phyloP scores from a whole-genome alignment of 2,113 vertebrate genomes.

The Menidia beryllina region DNA sequence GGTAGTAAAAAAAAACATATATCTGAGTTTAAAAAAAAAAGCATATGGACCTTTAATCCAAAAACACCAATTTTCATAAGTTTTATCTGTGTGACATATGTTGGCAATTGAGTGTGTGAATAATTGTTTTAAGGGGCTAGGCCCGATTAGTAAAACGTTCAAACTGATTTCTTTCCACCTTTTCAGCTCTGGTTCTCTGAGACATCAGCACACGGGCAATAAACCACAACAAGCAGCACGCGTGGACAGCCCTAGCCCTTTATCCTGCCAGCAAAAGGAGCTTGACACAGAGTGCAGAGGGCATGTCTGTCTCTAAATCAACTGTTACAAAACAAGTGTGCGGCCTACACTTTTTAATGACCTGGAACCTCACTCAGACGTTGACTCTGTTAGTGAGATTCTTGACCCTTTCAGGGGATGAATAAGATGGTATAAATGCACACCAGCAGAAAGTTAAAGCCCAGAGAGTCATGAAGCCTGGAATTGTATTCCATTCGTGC shows the following conservation, averaged over 20 bases:
- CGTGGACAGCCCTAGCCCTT: constrained; percentile 55
- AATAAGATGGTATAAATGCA: not conserved
- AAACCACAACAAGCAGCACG: constrained; percentile 64
- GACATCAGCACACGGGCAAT: constrained; percentile 56
- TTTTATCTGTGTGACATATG: not conserved
- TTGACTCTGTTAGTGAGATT: constrained; percentile 5
- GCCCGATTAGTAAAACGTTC: constrained; percentile 10
- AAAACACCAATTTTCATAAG: not conserved
- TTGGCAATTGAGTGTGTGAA: not conserved
- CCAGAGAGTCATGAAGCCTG: not conserved
- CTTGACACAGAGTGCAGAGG: constrained; percentile 59
- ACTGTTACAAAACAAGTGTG: constrained; percentile 40
- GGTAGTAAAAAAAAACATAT: not conserved
- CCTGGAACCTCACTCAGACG: constrained; percentile 14
- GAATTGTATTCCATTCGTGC: constrained; percentile 1
- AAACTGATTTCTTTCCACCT: constrained; percentile 35
- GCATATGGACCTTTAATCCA: not conserved
- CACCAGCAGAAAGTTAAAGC: not conserved
- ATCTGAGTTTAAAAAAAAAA: not conserved
- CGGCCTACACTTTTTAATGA: constrained; percentile 41
- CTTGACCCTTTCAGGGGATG: not conserved
- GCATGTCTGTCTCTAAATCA: constrained; percentile 63
- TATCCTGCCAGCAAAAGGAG: constrained; percentile 66
- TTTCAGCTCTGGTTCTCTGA: constrained; percentile 36
- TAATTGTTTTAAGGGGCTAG: not conserved